Evolutionary conservation across 2,888 invertebrate species (phyloP), one percentile per base, ranked within the genome.

Genomic region (Biston stratarius): DNA sequence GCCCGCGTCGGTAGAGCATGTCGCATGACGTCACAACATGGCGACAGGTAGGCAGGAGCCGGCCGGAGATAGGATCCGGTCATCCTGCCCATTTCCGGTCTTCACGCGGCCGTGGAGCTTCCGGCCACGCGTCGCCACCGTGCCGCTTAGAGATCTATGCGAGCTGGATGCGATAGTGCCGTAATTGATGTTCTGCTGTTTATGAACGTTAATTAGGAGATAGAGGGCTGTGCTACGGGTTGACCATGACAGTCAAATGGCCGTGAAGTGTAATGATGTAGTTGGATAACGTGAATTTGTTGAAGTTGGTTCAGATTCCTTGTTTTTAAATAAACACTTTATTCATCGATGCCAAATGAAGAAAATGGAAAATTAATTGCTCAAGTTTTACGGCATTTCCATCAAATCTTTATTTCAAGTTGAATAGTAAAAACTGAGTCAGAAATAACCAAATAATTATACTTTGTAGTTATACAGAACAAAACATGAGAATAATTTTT

Each of bases 21-120:
- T 74, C 79, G 87, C 79, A 86, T 91, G 91, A 92, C 91, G 90
- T 92, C 89, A 91, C 89, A 91, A 91, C 91, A 91, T 90, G 92
- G 87, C 86, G 80, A 85, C 89, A 89, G 92, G 92, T 89, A 90
- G 90, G 87, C 88, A 88, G 88, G 85, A 90, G 90, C 77, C 78
- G 77, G 79, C 77, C 90, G 91, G 91, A 93, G 94, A 94, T 94
- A 93, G 93, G 92, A 93, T 94, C 92, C 94, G 94, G 94, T 93
- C 94, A 94, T 93, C 93, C 93, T 94, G 93, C 86, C 93, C 94
- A 94, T 94, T 93, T 93, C 94, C 94, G 93, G 94, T 93, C 93
- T 94, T 94, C 94, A 94, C 92, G 92, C 92, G 92, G 91, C 91
- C 92, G 91, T 94, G 93, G 92, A 92, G 93, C 93, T 91, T 93